Evolutionary conservation across 2,888 invertebrate species (phyloP), one percentile per base, ranked within the genome.

Genomic region (Agrenia bidenticulata): DNA sequence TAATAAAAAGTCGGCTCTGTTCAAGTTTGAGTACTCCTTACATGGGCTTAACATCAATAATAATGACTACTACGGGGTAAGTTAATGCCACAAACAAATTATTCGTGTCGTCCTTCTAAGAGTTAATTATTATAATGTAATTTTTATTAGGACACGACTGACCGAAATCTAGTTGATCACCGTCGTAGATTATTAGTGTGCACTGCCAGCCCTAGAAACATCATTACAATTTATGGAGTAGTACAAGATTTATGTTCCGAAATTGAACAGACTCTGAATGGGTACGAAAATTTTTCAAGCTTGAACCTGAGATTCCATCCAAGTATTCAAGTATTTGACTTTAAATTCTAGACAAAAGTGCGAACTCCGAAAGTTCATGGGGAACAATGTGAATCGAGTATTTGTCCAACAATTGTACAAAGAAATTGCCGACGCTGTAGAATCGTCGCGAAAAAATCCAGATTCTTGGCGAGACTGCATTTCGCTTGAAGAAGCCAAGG

Each of bases 321-420:
- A n/a, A n/a, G n/a, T n/a, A n/a, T n/a, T 19, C 37, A 41, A 21
- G 13, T 56, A 27, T 9, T 50, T 49, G 23, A 49, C 41, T 51
- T 26, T n/a, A 39, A 41, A 51, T 42, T 23, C 19, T 50, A 77
- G 77, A 19, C 84, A 84, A 77, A 84, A 88, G 51, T 91, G 91
- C 78, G 88, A 89, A 1, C 83, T 95, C 63, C 89, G 92, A 77
- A 87, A 87, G 70, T 95, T 94, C 81, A 82, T 96, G 62, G 87
- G 88, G 54, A 89, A 92, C 79, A 92, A 94, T 81, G 89, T 95
- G 24, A 89, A 89, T 74, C 89, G 91, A 77, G 89, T 89, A 7
- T 96, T 93, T 81, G 85, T 92, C 70, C 89, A 89, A 70, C 86
- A 90, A 68, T 87, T 89, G 62, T 88, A 88, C 77, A 82, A 83